Evolutionary conservation across 2,888 invertebrate species (phyloP).

Genomic region (Peribatodes rhomboidaria): DNA sequence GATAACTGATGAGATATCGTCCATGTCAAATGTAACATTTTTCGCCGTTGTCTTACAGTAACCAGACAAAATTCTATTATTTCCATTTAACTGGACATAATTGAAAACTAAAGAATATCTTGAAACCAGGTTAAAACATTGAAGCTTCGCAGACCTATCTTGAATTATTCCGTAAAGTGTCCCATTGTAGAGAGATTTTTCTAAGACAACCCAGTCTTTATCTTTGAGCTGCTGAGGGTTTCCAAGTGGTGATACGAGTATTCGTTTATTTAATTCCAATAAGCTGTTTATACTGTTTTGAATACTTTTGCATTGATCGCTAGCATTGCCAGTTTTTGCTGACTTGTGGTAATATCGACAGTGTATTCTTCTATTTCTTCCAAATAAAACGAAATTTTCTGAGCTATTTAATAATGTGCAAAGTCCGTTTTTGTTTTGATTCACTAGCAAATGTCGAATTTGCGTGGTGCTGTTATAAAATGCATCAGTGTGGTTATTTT

Average conservation of each 20-base stretch:
- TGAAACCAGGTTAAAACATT: constrained; percentile 70
- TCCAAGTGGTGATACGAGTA: constrained; percentile 69
- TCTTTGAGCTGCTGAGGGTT: constrained; percentile 67
- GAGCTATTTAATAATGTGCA: constrained; percentile 70
- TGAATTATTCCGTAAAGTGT: constrained; percentile 62
- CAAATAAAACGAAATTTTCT: constrained; percentile 77
- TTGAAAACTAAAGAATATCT: constrained; percentile 65
- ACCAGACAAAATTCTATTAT: constrained; percentile 66
- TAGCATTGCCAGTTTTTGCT: constrained; percentile 53
- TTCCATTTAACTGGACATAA: constrained; percentile 62
- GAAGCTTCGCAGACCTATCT: constrained; percentile 58
- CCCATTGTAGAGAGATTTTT: constrained; percentile 48
- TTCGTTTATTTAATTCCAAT: constrained; percentile 54
- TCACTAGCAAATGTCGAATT: constrained; percentile 56
- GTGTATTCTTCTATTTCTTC: constrained; percentile 76
- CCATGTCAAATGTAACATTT: constrained; percentile 64
- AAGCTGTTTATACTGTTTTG: constrained; percentile 61
- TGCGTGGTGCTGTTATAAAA: constrained; percentile 63
- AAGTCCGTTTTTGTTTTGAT: constrained; percentile 73
- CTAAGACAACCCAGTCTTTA: constrained; percentile 65
- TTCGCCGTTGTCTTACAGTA: constrained; percentile 51
- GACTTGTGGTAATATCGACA: constrained; percentile 67
- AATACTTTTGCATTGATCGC: constrained; percentile 63
- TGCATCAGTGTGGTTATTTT: constrained; percentile 64
- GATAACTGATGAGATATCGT: constrained; percentile 64